A percentile compares a stretch with the other conserved stretches of the same genome.
Evolutionary conservation across 2,113 vertebrate species (phyloP).

Genomic region (Erythrocebus patas): DNA sequence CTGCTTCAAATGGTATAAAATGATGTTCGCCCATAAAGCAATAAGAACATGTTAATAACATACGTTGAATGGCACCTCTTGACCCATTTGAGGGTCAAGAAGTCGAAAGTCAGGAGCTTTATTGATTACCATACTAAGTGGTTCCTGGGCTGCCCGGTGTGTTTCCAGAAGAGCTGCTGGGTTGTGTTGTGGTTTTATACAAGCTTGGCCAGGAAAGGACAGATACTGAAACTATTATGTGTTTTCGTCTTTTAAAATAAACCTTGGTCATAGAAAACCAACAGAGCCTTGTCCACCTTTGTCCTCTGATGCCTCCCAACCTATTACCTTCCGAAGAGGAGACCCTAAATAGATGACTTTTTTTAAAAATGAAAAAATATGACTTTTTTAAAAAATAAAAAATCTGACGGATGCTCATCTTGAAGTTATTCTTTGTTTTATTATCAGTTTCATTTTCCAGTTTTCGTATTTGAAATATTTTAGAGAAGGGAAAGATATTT

Average conservation of each 20-base stretch:
- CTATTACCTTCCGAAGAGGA: neutral
- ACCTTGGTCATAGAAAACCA: neutral
- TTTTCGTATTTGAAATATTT: neutral
- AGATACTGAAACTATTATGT: neutral
- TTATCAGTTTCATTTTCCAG: neutral
- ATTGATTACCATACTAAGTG: neutral
- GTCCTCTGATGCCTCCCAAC: neutral
- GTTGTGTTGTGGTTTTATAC: neutral
- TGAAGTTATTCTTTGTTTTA: neutral
- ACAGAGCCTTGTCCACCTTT: neutral
- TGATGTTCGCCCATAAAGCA: neutral
- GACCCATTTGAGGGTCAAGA: neutral
- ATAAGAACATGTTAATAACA: neutral
- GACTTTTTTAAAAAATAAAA: neutral
- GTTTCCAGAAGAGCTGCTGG: neutral
- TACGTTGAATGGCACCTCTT: neutral
- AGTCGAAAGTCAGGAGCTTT: neutral
- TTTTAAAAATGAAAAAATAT: neutral
- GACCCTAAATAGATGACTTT: neutral
- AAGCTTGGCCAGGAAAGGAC: neutral
- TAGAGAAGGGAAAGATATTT: neutral
- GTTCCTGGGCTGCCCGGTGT: neutral
- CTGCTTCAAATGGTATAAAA: neutral
- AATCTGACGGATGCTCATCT: neutral
- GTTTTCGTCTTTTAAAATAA: neutral